Conservation (phyloP, 2,888 invertebrate genomes). For the Eupithecia abbreviata region DNA sequence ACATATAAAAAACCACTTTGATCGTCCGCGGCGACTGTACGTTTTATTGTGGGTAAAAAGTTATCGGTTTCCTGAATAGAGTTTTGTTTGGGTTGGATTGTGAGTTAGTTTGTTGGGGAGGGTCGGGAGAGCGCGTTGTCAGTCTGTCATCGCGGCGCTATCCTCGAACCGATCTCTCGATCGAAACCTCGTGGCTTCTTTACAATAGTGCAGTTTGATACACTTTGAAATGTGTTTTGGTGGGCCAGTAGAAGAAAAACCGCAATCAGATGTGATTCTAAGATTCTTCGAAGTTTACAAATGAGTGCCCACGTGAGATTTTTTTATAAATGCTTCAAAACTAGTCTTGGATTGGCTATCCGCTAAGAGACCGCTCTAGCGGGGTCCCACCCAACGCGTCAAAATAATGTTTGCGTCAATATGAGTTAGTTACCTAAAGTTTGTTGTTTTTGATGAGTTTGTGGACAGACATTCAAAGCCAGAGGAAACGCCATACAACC, state of each 20-base stretch:
- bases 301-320: neutral
- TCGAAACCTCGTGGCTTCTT: neutral
- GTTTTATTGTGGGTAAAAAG: slow-evolving; percentile 23
- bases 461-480: neutral
- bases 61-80: slow-evolving; percentile 15
- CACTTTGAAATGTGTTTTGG: neutral
- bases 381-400: neutral
- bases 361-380: neutral
- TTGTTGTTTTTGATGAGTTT: neutral
- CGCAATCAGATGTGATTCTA: neutral
- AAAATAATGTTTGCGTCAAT: neutral
- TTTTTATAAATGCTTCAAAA: neutral
- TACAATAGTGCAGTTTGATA: neutral
- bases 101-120: slow-evolving; percentile 11
- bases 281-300: neutral
- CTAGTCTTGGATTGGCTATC: neutral
- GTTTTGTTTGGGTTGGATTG: slow-evolving; percentile 22
- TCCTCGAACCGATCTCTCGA: neutral
- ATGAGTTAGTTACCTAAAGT: neutral
- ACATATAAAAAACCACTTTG: slow-evolving; percentile 16
- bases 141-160: neutral
- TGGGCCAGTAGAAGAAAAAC: neutral
- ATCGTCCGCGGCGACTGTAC: slow-evolving; percentile 8
- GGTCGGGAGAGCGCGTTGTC: slow-evolving; percentile 5
- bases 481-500: neutral